Percentiles rank a stretch among this genome's conserved stretches.
phyloP scores from a whole-genome alignment of 2,113 vertebrate genomes.

The Platysteira castanea region DNA sequence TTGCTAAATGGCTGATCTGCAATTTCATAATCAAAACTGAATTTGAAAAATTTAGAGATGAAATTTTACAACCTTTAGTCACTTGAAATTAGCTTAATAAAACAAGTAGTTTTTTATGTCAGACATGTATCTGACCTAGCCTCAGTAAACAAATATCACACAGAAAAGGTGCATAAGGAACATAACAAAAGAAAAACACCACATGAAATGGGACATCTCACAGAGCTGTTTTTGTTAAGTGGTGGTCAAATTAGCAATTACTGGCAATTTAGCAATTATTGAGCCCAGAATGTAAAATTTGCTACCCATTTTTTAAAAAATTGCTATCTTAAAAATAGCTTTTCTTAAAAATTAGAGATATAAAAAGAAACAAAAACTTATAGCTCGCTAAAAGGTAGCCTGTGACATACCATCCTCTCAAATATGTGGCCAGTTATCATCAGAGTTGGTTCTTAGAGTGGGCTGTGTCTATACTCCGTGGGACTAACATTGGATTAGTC shows the following conservation, averaged over 20 bases:
- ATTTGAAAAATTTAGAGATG: background rate
- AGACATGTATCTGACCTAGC: background rate
- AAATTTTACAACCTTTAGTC: background rate
- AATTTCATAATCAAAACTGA: background rate
- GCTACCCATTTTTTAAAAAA: background rate
- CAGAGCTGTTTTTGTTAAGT: background rate
- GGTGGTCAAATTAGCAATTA: background rate
- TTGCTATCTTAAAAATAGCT: background rate
- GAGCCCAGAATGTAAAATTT: background rate
- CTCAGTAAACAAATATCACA: background rate
- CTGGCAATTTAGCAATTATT: background rate
- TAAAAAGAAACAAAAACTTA: background rate
- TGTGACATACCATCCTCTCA: background rate
- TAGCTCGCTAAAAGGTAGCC: background rate
- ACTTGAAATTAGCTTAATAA: background rate
- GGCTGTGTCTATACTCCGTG: background rate
- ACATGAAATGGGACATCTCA: background rate
- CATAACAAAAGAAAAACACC: background rate
- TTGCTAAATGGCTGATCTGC: background rate
- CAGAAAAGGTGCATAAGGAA: background rate
- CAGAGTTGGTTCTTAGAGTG: background rate
- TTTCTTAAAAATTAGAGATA: background rate
- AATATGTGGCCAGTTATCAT: background rate
- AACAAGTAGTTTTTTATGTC: background rate
- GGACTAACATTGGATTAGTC: background rate